These are phyloP conservation scores for Ariopsis seemanni DNA, from an alignment of 2,113 vertebrate genomes.

Conservation along the genomic window DNA sequence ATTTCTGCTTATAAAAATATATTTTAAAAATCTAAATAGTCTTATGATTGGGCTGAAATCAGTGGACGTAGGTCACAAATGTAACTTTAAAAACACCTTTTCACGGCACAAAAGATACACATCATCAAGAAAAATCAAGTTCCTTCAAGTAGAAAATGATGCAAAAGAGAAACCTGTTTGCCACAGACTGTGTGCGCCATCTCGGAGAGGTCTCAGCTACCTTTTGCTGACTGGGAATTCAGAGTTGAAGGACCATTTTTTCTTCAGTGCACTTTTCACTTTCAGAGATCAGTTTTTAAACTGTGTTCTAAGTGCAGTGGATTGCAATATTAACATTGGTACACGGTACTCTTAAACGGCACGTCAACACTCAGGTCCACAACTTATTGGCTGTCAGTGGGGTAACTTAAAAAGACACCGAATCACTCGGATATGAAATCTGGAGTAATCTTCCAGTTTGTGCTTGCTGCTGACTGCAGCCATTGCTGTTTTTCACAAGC, in stretches of 20 bases:
- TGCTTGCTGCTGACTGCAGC: background rate
- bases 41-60: background rate
- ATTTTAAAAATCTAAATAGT: background rate
- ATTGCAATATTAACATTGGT: background rate
- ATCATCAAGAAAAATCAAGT: background rate
- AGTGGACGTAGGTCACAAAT: background rate
- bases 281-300: too few species aligned
- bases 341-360: background rate
- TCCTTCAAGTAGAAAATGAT: background rate
- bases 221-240: background rate
- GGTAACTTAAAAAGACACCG: background rate
- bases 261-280: background rate
- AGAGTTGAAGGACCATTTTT: background rate
- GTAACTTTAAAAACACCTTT: background rate
- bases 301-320: background rate
- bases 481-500: background rate
- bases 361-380: too few species aligned
- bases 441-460: background rate
- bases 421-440: background rate
- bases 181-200: too few species aligned
- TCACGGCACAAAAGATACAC: too few species aligned
- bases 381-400: background rate
- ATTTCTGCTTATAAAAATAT: background rate
- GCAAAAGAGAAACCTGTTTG: background rate
- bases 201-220: background rate